phyloP scores from a whole-genome alignment of 1,140 invertebrate genomes.

The Ylistrum balloti region DNA sequence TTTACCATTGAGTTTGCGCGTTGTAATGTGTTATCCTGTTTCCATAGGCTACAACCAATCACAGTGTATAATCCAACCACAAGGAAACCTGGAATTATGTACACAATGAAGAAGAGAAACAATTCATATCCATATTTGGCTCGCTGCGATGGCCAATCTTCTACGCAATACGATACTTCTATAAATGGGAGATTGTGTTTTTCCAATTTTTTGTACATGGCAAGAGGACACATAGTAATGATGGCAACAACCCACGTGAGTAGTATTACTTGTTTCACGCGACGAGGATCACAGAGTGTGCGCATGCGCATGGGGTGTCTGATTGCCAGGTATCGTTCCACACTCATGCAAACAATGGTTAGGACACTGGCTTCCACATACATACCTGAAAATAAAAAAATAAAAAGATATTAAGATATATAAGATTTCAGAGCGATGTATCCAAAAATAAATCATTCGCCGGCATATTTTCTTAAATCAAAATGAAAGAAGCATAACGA shows the following conservation, averaged over 20 bases:
- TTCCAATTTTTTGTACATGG: constrained; percentile 63
- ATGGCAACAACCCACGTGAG: constrained; percentile 72
- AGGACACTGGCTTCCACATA: constrained; percentile 75
- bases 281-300: constrained; percentile 66
- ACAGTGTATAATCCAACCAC: constrained; percentile 88
- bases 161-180: constrained; percentile 66
- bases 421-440: too few species aligned
- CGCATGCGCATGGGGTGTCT: constrained; percentile 75
- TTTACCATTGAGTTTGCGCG: constrained; percentile 68
- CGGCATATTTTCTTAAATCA: too few species aligned
- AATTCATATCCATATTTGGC: constrained; percentile 84
- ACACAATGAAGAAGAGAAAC: constrained; percentile 88
- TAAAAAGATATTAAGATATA: too few species aligned
- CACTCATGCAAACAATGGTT: constrained; percentile 77
- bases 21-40: constrained; percentile 81
- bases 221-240: constrained; percentile 72
- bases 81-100: constrained; percentile 88
- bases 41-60: constrained; percentile 88
- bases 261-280: constrained; percentile 66
- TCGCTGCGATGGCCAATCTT: constrained; percentile 68
- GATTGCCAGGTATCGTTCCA: constrained; percentile 77
- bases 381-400: constrained; percentile 70
- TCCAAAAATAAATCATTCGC: too few species aligned
- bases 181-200: constrained; percentile 51
- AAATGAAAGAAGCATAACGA: too few species aligned